Evolutionary conservation across 2,113 vertebrate species (phyloP).

Genomic region (Xenotilapia flavipinnis): DNA sequence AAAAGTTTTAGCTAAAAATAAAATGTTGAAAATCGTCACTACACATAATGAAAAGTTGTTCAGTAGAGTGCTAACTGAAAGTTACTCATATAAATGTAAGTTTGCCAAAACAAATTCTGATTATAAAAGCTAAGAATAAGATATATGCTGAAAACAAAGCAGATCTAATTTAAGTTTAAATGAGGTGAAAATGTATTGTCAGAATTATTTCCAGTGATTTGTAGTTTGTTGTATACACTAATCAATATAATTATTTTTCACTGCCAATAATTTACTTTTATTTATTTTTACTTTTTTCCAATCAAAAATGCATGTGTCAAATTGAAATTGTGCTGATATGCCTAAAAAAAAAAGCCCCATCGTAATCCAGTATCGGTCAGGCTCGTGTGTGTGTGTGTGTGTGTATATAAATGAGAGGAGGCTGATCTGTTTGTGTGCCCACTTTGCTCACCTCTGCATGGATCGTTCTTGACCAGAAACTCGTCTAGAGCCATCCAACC

Average conservation of each 20-base stretch:
- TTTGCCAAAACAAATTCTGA: fast-evolving
- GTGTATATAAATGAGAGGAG: background rate
- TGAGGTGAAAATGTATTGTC: background rate
- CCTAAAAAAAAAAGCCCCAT: background rate
- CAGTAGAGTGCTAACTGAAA: fast-evolving
- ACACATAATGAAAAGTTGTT: background rate
- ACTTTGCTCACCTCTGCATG: constrained; percentile 87
- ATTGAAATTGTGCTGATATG: background rate
- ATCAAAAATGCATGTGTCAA: background rate
- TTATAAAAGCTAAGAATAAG: background rate
- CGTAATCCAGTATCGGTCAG: fast-evolving
- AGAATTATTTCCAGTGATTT: background rate
- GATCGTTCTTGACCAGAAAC: constrained; percentile 96
- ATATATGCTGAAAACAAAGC: fast-evolving
- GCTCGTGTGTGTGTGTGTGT: background rate
- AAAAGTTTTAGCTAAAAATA: background rate
- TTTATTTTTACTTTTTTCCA: background rate
- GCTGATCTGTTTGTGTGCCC: background rate
- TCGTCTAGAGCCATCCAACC: constrained; percentile 99
- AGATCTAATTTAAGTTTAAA: background rate
- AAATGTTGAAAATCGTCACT: fast-evolving
- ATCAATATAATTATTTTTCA: background rate
- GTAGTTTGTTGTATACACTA: background rate
- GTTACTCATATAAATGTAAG: background rate
- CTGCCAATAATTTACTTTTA: background rate